Evolutionary conservation across 2,888 invertebrate genomes (phyloP), one percentile per base, ranked within the genome.

Genomic region (Blastobasis lacticolella): DNA sequence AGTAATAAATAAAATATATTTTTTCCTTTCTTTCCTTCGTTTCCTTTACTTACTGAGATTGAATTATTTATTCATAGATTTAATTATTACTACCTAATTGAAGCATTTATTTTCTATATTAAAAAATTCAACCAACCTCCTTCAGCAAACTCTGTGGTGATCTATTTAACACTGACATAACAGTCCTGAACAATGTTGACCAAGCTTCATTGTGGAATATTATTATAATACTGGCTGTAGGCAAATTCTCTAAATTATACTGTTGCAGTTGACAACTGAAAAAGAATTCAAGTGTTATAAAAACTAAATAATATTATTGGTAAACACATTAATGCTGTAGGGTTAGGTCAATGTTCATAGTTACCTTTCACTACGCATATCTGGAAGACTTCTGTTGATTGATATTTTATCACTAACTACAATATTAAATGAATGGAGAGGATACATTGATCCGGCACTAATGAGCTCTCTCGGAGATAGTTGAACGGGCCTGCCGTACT

Each of bases 171-270:
- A 97, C 97, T 66, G 97, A 98, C 90, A 96, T 95, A 37, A 99
- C 94, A 1, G 98, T 99, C 51, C 99, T 90, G 66, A 99, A 88
- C 8, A 99, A 89, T 0, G 99, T 98, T 4, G 98, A 98, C 97
- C 97, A 99, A 0, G 99, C 99, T 84, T 99, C 99, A 76, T 99
- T 99, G 77, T 99, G 99, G 76, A 99, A 99, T 1, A 99, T 98
- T 60, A 99, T 97, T 49, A 99, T 94, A 10, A 99, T 92, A 58
- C 95, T 95, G 0, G 97, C 96, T 58, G 91, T 94, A 0, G 98
- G 98, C 51, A 98, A 82, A 49, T 90, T 88, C n/a, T 79, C 76
- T 54, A 90, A 74, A 49, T 78, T 70, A 54, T 75, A 84, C 37
- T 75, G 57, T 45, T 81, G 77, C 58, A 62, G 67, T 63, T 67